These are phyloP conservation scores for Hirtodrosophila duncani DNA, from an alignment of 2,888 invertebrate species.

Conservation along the genomic window DNA sequence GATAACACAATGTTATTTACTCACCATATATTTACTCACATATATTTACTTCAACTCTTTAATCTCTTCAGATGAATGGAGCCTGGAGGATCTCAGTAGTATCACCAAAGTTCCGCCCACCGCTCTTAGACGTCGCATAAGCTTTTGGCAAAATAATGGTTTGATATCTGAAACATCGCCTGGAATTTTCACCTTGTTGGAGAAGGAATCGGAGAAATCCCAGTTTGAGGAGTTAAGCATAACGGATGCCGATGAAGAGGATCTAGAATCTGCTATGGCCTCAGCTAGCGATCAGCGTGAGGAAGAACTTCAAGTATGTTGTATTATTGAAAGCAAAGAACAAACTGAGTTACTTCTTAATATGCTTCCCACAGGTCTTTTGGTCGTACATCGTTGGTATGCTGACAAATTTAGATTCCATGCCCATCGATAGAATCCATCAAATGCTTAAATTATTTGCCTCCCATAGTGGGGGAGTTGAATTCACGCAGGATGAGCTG, in stretches of 20 bases:
- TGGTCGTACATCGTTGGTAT: slow-evolving; percentile 99
- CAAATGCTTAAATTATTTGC: slow-evolving; percentile 98
- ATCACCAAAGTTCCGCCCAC: slow-evolving; percentile 93
- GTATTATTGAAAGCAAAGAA: too few species aligned
- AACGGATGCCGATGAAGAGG: slow-evolving; percentile 90
- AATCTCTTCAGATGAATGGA: slow-evolving; percentile 85
- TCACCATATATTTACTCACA: too few species aligned
- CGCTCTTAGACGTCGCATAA: slow-evolving; percentile 89
- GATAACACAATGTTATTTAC: too few species aligned
- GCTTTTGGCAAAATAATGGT: slow-evolving; percentile 97
- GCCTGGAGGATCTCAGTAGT: slow-evolving; percentile 90
- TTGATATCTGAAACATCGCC: slow-evolving; percentile 86
- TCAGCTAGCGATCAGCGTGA: slow-evolving; percentile 96
- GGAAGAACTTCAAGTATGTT: slow-evolving; percentile 92
- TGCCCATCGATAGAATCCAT: slow-evolving; percentile 94
- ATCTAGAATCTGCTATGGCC: slow-evolving; percentile 95
- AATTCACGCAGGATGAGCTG: slow-evolving; percentile 92
- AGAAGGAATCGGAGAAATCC: slow-evolving; percentile 81
- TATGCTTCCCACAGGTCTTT: slow-evolving; percentile 81
- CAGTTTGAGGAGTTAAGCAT: slow-evolving; percentile 80
- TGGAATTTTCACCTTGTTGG: slow-evolving; percentile 87
- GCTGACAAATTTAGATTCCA: slow-evolving; percentile 94
- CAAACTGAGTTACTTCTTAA: too few species aligned
- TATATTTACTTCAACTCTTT: background rate
- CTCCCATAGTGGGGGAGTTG: slow-evolving; percentile 92